These are phyloP conservation scores for Lagocephalus sceleratus DNA, from an alignment of 2,797 vertebrate species.

Conservation along the genomic window DNA sequence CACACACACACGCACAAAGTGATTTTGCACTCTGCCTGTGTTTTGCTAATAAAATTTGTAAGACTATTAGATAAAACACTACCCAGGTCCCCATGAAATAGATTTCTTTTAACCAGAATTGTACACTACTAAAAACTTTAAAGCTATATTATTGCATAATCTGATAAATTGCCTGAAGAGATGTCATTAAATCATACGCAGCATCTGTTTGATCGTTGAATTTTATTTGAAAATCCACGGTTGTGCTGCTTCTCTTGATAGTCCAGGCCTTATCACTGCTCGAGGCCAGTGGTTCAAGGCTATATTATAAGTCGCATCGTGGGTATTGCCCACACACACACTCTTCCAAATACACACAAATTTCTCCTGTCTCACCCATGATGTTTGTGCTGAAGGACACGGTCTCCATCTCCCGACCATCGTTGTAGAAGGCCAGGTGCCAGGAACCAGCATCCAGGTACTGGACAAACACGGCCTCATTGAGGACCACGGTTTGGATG, in stretches of 20 bases:
- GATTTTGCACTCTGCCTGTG: conserved; percentile 14
- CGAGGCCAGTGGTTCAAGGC: neutral
- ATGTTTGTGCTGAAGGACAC: conserved; percentile 93
- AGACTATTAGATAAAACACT: neutral
- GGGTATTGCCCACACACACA: neutral
- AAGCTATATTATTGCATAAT: neutral
- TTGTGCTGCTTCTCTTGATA: neutral
- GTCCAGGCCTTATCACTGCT: neutral
- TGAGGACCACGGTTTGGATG: conserved; percentile 94
- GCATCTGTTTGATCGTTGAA: no score
- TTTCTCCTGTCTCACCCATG: conserved; percentile 80
- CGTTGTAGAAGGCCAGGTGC: conserved; percentile 98
- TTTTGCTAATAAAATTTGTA: conserved; percentile 23
- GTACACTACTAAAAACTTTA: neutral
- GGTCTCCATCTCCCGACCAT: conserved; percentile 91
- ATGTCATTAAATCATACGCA: no score
- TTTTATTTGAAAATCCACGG: no score
- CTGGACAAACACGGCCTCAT: conserved; percentile 95
- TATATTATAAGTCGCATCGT: neutral
- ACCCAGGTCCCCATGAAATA: no score
- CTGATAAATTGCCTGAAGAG: neutral
- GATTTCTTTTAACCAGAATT: neutral
- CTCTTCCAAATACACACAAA: conserved; percentile 1
- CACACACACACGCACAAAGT: conserved; percentile 3
- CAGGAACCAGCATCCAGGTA: conserved; percentile 93